Evolutionary conservation across 2,113 vertebrate species (phyloP).

Genomic region (Pseudopipra pipra): DNA sequence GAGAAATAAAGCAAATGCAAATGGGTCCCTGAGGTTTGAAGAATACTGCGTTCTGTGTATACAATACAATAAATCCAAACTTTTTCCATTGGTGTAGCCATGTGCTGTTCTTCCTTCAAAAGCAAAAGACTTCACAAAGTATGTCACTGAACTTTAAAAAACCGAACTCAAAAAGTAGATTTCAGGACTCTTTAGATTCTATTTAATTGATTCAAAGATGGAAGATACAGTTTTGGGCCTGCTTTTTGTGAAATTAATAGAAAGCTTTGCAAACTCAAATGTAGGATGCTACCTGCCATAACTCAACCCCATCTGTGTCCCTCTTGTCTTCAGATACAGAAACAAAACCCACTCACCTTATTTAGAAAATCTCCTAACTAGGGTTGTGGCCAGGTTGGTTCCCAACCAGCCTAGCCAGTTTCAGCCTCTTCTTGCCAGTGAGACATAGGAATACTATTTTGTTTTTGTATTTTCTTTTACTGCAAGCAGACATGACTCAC

Average conservation of each 20-base stretch:
- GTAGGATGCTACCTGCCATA: rapidly evolving
- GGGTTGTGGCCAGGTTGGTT: background rate
- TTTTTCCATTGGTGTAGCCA: background rate
- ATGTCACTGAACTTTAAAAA: background rate
- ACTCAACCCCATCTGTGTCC: background rate
- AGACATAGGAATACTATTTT: conserved; percentile 29
- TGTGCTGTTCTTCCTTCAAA: background rate
- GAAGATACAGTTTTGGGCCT: background rate
- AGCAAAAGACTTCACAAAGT: background rate
- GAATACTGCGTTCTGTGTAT: background rate
- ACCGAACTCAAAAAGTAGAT: background rate
- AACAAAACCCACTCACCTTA: background rate
- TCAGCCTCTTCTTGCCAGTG: background rate
- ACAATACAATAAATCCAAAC: background rate
- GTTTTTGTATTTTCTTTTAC: background rate
- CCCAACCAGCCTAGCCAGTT: conserved; percentile 44
- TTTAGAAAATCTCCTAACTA: background rate
- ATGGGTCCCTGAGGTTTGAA: background rate
- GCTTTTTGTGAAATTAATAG: background rate
- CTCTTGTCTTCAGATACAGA: background rate
- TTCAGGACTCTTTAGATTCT: background rate
- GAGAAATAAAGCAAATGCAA: conserved; percentile 24
- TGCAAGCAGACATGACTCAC: background rate
- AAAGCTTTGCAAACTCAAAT: background rate
- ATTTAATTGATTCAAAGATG: background rate